Conservation (phyloP, 2,113 vertebrate species). For the Naja naja region DNA sequence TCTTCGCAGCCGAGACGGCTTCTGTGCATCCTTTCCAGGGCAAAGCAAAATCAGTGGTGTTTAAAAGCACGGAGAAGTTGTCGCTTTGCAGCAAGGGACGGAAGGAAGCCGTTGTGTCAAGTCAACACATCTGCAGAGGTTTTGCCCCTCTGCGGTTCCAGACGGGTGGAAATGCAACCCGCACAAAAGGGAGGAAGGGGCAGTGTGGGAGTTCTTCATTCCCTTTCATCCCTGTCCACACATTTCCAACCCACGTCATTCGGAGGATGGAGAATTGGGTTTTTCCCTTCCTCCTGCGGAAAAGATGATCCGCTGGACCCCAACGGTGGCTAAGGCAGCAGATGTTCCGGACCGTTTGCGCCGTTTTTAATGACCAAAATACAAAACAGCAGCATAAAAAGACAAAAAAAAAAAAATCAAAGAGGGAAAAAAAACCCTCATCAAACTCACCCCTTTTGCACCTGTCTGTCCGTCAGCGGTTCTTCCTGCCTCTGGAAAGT, state of each 20-base stretch:
- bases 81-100: constrained; percentile 26
- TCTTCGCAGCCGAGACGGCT: neutral
- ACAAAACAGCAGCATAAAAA: constrained; percentile 28
- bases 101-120: constrained; percentile 36
- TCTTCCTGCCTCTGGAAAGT: constrained; percentile 55
- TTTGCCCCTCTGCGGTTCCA: constrained; percentile 21
- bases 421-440: constrained; percentile 7
- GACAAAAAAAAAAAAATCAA: neutral
- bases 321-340: constrained; percentile 47
- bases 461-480: constrained; percentile 41
- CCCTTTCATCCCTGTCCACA: constrained; percentile 63
- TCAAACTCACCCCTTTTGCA: constrained; percentile 34
- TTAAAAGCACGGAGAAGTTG: no score
- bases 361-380: constrained; percentile 50
- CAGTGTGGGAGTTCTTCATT: constrained; percentile 43
- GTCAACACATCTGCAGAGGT: constrained; percentile 17
- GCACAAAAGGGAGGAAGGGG: neutral
- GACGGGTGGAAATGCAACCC: constrained; percentile 45
- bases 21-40: neutral
- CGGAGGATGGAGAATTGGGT: constrained; percentile 29
- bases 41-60: neutral
- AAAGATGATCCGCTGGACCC: constrained; percentile 62
- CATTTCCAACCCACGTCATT: constrained; percentile 57
- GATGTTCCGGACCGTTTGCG: constrained; percentile 48
- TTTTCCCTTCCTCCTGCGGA: constrained; percentile 65